These are phyloP conservation scores for Halcyon leucocephala DNA, from an alignment of 2,797 vertebrate species.

Conservation along the genomic window DNA sequence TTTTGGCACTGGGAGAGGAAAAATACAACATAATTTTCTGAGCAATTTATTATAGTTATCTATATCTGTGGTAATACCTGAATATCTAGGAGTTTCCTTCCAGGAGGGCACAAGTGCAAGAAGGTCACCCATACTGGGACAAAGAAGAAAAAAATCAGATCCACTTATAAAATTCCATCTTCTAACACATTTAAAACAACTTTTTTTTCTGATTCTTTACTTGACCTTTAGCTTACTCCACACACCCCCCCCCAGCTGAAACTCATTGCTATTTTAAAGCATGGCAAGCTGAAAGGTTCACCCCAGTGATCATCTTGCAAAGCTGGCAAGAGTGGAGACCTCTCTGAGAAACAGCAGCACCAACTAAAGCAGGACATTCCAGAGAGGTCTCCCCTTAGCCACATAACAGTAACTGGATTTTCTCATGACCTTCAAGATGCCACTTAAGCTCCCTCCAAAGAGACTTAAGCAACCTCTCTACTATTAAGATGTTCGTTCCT, in stretches of 20 bases:
- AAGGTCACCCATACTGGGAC: neutral
- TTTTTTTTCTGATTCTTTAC: neutral
- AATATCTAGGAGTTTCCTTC: neutral
- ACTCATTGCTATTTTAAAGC: neutral
- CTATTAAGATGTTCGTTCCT: conserved; percentile 68
- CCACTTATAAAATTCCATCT: neutral
- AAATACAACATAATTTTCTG: neutral
- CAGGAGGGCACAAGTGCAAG: neutral
- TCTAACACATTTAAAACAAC: neutral
- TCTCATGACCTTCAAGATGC: conserved; percentile 42
- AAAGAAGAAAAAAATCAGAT: neutral
- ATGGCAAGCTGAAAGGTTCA: neutral
- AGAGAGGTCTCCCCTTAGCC: neutral
- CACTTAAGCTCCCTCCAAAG: conserved; percentile 18
- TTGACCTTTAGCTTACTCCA: neutral
- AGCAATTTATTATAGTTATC: neutral
- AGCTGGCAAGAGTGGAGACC: neutral
- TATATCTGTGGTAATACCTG: neutral
- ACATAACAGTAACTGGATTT: neutral
- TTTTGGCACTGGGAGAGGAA: neutral
- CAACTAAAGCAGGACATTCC: neutral
- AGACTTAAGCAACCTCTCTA: conserved; percentile 41
- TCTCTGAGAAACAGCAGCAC: neutral
- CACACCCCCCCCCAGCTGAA: neutral
- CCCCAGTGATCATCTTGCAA: neutral